Evolutionary conservation across 2,113 vertebrate species (phyloP).

Genomic region (Pteropus alecto): DNA sequence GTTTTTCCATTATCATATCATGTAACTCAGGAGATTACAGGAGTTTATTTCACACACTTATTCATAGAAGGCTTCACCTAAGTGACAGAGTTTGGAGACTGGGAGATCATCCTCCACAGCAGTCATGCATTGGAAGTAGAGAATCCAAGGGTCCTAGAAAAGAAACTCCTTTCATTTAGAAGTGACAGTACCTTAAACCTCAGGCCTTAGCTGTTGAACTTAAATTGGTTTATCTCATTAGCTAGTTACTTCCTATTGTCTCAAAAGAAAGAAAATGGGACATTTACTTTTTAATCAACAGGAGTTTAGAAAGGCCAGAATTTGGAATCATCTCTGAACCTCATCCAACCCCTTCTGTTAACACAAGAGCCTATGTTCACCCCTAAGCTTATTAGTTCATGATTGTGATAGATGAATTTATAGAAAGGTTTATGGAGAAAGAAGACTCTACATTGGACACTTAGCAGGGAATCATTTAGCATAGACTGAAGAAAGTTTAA

Average conservation of each 20-base stretch:
- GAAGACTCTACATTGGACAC: not conserved
- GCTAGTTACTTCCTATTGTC: not conserved
- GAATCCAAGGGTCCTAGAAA: not conserved
- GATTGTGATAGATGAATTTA: not conserved
- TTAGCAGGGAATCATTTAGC: not conserved
- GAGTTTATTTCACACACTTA: not conserved
- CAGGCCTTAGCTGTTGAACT: not conserved
- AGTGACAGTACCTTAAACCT: not conserved
- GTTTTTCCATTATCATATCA: not conserved
- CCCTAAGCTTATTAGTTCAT: not conserved
- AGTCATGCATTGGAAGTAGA: not conserved
- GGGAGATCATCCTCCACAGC: not conserved
- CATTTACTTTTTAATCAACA: not conserved
- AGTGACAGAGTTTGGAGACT: not conserved
- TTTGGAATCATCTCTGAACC: not conserved
- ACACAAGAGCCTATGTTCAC: not conserved
- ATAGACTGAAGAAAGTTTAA: not conserved
- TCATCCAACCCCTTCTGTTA: not conserved
- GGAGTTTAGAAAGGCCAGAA: not conserved
- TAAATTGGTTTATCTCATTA: not conserved
- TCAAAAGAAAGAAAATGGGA: not conserved
- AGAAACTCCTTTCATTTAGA: not conserved
- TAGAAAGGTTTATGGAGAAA: not conserved
- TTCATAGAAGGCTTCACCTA: not conserved
- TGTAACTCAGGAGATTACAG: not conserved